Percentiles rank a stretch among this genome's conserved stretches.
Evolutionary conservation across 2,113 vertebrate species (phyloP).

Genomic region (Ophthalmolycus amberensis): DNA sequence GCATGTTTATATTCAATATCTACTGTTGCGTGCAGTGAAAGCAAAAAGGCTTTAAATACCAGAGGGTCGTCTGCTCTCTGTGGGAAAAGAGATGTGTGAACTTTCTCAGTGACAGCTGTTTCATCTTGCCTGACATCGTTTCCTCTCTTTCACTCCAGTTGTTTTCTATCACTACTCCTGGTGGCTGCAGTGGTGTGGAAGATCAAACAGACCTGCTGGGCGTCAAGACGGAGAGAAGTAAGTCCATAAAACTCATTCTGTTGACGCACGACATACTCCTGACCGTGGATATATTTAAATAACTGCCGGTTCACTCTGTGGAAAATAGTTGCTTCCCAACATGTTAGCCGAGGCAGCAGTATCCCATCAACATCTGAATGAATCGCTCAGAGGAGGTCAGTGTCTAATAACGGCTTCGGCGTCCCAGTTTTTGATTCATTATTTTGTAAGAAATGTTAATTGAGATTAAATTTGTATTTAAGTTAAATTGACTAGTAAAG

Average conservation of each 20-base stretch:
- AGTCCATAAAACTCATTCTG: slow-evolving; percentile 32
- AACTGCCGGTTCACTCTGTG: background rate
- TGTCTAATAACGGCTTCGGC: background rate
- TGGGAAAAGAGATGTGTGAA: background rate
- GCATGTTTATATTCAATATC: background rate
- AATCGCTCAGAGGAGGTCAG: background rate
- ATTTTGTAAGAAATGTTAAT: background rate
- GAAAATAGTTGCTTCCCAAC: background rate
- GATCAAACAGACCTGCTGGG: slow-evolving; percentile 99
- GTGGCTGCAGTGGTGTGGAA: slow-evolving; percentile 99
- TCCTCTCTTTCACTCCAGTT: slow-evolving; percentile 83
- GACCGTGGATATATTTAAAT: background rate
- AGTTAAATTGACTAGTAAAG: background rate
- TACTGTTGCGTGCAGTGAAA: too few species aligned
- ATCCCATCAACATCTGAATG: background rate
- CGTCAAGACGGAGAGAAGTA: slow-evolving; percentile 98
- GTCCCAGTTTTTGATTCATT: background rate
- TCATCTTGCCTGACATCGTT: slow-evolving; percentile 4
- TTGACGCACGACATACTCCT: background rate
- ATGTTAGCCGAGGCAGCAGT: background rate
- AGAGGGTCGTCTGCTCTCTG: background rate
- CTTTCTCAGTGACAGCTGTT: background rate
- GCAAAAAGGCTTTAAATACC: background rate
- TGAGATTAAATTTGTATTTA: slow-evolving; percentile 15
- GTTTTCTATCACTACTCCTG: slow-evolving; percentile 95